phyloP scores from a whole-genome alignment of 2,113 vertebrate genomes.

The Bujurquina vittata region DNA sequence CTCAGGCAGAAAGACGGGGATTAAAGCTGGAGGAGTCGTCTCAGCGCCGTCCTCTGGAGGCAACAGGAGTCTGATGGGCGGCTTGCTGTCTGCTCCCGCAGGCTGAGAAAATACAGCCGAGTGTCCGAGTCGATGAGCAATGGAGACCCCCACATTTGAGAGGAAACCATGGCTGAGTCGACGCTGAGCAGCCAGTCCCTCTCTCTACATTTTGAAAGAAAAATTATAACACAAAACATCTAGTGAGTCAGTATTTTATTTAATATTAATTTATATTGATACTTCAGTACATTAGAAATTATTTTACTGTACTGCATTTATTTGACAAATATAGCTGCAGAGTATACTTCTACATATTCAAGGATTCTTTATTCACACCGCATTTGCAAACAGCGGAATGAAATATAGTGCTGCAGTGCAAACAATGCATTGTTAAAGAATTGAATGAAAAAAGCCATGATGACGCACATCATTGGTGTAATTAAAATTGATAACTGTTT shows the following conservation, averaged over 20 bases:
- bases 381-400: no score
- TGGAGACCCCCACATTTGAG: slow-evolving; percentile 60
- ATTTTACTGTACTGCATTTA: not conserved
- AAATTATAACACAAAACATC: not conserved
- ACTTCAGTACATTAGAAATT: not conserved
- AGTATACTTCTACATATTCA: not conserved
- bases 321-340: not conserved
- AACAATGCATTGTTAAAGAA: no score
- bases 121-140: slow-evolving; percentile 61
- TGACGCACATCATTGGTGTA: not conserved
- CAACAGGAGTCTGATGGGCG: not conserved
- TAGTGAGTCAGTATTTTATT: not conserved
- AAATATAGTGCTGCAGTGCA: no score
- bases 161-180: slow-evolving; percentile 44
- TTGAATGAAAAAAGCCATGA: no score
- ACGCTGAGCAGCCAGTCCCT: slow-evolving; percentile 13
- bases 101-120: slow-evolving; percentile 42
- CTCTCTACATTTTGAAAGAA: slow-evolving; percentile 19
- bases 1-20: slow-evolving; percentile 89
- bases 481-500: not conserved
- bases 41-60: slow-evolving; percentile 46
- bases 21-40: slow-evolving; percentile 76
- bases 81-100: slow-evolving; percentile 37
- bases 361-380: no score
- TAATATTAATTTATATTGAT: not conserved